These are phyloP conservation scores for Erynnis tages DNA, from an alignment of 2,888 invertebrate genomes.

Conservation along the genomic window DNA sequence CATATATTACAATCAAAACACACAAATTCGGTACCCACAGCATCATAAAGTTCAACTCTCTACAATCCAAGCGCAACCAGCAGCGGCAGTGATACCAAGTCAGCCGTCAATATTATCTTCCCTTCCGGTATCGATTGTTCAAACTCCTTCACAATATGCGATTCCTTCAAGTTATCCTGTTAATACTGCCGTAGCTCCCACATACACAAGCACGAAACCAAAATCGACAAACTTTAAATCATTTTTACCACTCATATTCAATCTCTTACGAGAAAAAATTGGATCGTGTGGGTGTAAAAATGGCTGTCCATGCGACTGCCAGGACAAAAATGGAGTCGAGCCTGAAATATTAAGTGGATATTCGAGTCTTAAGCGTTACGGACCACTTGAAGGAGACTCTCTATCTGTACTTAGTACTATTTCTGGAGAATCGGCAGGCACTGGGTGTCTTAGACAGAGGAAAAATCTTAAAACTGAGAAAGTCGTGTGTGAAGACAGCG, in stretches of 20 bases:
- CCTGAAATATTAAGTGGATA: conserved; percentile 43
- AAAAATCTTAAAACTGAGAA: conserved; percentile 31
- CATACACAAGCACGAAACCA: conserved; percentile 34
- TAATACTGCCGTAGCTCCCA: conserved; percentile 21
- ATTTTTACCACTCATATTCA: conserved; percentile 61
- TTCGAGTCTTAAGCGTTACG: conserved; percentile 48
- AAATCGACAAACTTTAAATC: conserved; percentile 54
- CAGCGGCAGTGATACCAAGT: conserved; percentile 1
- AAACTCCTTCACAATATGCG: conserved; percentile 29
- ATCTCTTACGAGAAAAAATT: conserved; percentile 57
- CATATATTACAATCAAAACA: conserved; percentile 9
- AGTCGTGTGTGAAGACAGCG: conserved; percentile 36
- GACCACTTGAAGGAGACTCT: conserved; percentile 32
- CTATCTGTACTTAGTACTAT: conserved; percentile 29
- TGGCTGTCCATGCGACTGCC: conserved; percentile 33
- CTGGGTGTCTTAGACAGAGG: conserved; percentile 29
- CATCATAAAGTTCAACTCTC: not conserved
- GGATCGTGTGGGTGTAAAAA: conserved; percentile 40
- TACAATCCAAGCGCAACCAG: not conserved
- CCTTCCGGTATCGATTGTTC: conserved; percentile 27
- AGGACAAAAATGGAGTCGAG: conserved; percentile 26
- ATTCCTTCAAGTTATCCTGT: conserved; percentile 24
- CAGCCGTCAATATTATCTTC: conserved; percentile 35
- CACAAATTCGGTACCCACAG: not conserved
- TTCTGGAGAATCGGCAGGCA: conserved; percentile 32